These are phyloP conservation scores for Gyps fulvus DNA, from an alignment of 2,113 vertebrate genomes.

Conservation along the genomic window DNA sequence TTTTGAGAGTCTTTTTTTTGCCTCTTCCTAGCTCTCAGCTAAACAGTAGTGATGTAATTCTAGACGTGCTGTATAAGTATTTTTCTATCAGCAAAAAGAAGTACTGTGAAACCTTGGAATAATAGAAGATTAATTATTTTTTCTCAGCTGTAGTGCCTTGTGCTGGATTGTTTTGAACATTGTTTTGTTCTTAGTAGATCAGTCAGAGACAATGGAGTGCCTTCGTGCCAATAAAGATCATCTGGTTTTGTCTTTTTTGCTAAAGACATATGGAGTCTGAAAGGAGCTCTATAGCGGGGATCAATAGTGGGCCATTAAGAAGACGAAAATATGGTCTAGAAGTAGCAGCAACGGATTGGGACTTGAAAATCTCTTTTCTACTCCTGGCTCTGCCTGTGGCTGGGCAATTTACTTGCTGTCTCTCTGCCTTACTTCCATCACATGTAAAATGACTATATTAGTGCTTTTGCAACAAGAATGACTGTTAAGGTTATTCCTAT, in stretches of 20 bases:
- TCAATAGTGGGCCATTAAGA: neutral
- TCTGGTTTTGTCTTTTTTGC: neutral
- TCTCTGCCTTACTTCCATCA: neutral
- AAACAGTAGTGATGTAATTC: neutral
- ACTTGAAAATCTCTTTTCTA: neutral
- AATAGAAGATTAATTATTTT: neutral
- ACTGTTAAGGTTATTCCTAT: neutral
- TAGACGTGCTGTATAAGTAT: neutral
- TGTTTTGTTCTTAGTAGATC: neutral
- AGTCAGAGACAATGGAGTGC: neutral
- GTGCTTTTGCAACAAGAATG: neutral
- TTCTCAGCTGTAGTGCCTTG: neutral
- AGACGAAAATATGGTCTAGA: neutral
- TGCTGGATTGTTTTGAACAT: neutral
- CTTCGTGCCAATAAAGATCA: neutral
- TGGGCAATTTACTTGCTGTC: neutral
- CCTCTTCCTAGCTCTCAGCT: neutral
- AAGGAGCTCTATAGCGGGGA: neutral
- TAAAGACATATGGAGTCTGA: neutral
- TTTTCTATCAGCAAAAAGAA: neutral
- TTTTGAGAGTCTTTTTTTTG: neutral
- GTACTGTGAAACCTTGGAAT: neutral
- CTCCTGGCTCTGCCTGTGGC: neutral
- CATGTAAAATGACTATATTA: neutral
- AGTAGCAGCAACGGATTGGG: neutral